Percentiles rank a stretch among this genome's conserved stretches.
phyloP scores from a whole-genome alignment of 1,140 invertebrate genomes.

The Pararge aegeria region DNA sequence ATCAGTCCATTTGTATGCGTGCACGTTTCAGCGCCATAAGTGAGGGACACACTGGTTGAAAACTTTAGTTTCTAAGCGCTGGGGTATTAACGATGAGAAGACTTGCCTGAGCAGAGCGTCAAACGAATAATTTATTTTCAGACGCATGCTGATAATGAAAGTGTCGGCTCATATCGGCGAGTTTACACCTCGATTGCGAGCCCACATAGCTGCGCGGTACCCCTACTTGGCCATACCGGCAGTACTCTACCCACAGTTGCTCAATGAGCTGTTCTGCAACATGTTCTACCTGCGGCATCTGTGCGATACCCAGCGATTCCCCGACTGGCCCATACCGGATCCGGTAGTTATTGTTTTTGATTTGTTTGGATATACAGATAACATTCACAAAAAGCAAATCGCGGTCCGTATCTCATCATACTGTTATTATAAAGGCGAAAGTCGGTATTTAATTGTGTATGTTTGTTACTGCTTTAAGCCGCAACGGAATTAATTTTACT shows the following conservation, averaged over 20 bases:
- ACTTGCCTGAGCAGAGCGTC: no score
- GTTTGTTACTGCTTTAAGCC: no score
- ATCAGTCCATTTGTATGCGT: no score
- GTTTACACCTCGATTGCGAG: slow-evolving; percentile 95
- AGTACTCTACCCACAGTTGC: slow-evolving; percentile 96
- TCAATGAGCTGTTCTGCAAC: slow-evolving; percentile 98
- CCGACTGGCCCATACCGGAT: slow-evolving; percentile 98
- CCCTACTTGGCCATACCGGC: slow-evolving; percentile 98
- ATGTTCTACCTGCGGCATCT: slow-evolving; percentile 98
- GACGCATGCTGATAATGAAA: slow-evolving; percentile 96
- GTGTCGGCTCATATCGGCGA: slow-evolving; percentile 98
- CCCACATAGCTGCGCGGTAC: slow-evolving; percentile 97
- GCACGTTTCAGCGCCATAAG: no score
- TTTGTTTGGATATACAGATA: background rate
- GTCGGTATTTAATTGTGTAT: no score
- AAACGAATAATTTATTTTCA: slow-evolving; percentile 47
- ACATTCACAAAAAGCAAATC: background rate
- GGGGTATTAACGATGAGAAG: no score
- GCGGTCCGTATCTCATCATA: no score
- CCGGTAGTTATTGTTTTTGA: slow-evolving; percentile 82
- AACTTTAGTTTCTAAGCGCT: no score
- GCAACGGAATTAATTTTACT: no score
- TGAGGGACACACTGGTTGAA: no score
- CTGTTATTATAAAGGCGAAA: no score
- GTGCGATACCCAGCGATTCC: slow-evolving; percentile 94